Evolutionary conservation across 2,113 vertebrate genomes (phyloP), one percentile per base, ranked within the genome.

Genomic region (Xenus cinereus): DNA sequence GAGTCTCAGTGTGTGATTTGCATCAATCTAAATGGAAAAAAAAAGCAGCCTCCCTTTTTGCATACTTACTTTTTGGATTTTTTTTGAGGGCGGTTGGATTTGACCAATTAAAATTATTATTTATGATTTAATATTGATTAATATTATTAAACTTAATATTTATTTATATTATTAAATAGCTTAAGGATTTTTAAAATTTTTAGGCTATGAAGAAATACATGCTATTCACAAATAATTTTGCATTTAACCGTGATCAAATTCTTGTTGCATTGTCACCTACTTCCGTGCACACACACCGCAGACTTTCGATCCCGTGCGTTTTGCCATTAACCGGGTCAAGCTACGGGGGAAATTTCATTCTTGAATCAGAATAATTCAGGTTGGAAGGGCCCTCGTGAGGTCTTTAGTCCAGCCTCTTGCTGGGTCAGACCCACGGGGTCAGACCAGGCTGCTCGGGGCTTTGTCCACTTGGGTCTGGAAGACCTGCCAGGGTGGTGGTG

Each of bases 251-350:
- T 46, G 14, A 62, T 41, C 1, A 30, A 39, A 30, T 50, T 68
- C 9, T 56, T 21, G 2, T 24, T 80, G 10, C 20, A 9, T 41
- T 80, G 28, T 77, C 24, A 53, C 45, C 12, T 83, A 9, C 26
- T 80, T 68, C 33, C 0, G 0, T 64, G 23, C 10, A 68, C 4
- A 5, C 4, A 5, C 4, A 4, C 2, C 4, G 17, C 28, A 60
- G 24, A 32, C 11, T 33, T 86, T 17, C 17, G 14, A 64, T 79
- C 14, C 23, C 22, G 4, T 32, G 26, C 24, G 69, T 91, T 93
- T 93, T 87, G 27, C 10, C 23, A 12, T 67, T 85, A 48, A n/a
- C 9, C 15, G 16, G 50, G 15, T 37, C 33, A 77, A 81, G 26
- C 22, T 77, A 24, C 8, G 2, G 16, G 32, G 8, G 15, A 71